Conservation (phyloP, 2,888 invertebrate species). For the Pelosia muscerda region DNA sequence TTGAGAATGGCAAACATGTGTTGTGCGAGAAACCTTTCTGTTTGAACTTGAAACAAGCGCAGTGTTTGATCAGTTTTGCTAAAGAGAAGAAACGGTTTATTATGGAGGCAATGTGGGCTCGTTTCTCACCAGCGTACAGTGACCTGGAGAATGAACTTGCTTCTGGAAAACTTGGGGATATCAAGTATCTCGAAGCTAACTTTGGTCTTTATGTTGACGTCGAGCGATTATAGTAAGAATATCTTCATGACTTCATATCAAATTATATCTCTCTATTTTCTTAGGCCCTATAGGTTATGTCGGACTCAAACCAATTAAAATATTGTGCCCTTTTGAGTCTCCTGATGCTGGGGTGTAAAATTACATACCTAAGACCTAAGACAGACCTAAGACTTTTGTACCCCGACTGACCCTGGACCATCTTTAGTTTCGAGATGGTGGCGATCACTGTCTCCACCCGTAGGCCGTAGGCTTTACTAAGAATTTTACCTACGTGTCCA, state of each 20-base stretch:
- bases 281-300: no score
- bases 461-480: no score
- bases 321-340: no score
- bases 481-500: no score
- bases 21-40: slow-evolving; percentile 97
- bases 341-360: no score
- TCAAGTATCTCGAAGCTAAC: slow-evolving; percentile 88
- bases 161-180: slow-evolving; percentile 89
- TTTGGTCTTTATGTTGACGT: slow-evolving; percentile 88
- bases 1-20: slow-evolving; percentile 94
- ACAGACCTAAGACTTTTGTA: no score
- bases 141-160: slow-evolving; percentile 89
- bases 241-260: not conserved
- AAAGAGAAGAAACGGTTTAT: slow-evolving; percentile 91
- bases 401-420: no score
- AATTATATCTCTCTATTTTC: no score
- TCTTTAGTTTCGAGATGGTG: no score
- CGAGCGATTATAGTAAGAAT: slow-evolving; percentile 67
- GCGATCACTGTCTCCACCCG: no score
- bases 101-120: slow-evolving; percentile 97
- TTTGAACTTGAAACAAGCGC: slow-evolving; percentile 91
- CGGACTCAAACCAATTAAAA: no score
- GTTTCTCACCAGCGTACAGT: slow-evolving; percentile 92
- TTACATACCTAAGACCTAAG: no score
- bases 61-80: slow-evolving; percentile 90